Evolutionary conservation across 1,140 invertebrate species (phyloP).

Genomic region (Drosophila guanche): DNA sequence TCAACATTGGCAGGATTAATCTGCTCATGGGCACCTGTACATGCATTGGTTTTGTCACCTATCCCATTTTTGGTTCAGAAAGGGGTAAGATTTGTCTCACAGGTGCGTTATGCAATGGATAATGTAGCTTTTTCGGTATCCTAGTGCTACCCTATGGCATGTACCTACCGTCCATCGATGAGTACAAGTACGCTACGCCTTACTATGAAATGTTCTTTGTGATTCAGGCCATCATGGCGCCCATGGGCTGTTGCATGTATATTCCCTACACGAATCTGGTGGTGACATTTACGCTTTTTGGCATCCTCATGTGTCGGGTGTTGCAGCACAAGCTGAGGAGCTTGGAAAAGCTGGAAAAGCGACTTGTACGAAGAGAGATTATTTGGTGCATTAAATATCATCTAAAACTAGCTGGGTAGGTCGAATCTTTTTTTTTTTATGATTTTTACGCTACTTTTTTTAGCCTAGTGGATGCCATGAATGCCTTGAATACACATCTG

Average conservation of each 20-base stretch:
- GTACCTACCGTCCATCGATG: conserved; percentile 65
- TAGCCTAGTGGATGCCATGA: conserved; percentile 67
- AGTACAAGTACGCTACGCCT: conserved; percentile 71
- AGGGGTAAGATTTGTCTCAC: conserved; percentile 35
- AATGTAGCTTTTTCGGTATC: neutral
- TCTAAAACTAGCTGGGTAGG: conserved; percentile 58
- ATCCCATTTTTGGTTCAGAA: conserved; percentile 70
- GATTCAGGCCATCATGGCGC: conserved; percentile 69
- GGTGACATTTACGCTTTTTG: conserved; percentile 75
- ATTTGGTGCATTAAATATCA: conserved; percentile 74
- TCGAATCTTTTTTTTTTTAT: neutral
- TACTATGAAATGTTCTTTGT: conserved; percentile 75
- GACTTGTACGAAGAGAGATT: conserved; percentile 40
- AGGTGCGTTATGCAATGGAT: neutral
- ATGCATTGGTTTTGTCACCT: conserved; percentile 71
- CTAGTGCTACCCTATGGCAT: conserved; percentile 76
- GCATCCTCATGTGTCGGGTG: conserved; percentile 68
- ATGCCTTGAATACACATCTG: conserved; percentile 60
- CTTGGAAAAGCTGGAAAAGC: conserved; percentile 28
- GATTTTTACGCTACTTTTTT: neutral
- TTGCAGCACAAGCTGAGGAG: conserved; percentile 62
- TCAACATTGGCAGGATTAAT: conserved; percentile 64
- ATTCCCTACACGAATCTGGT: conserved; percentile 74
- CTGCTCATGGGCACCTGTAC: conserved; percentile 66
- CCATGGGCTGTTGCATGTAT: conserved; percentile 81